Evolutionary conservation across 2,888 invertebrate genomes (phyloP), one percentile per base, ranked within the genome.

Genomic region (Helleia helle): DNA sequence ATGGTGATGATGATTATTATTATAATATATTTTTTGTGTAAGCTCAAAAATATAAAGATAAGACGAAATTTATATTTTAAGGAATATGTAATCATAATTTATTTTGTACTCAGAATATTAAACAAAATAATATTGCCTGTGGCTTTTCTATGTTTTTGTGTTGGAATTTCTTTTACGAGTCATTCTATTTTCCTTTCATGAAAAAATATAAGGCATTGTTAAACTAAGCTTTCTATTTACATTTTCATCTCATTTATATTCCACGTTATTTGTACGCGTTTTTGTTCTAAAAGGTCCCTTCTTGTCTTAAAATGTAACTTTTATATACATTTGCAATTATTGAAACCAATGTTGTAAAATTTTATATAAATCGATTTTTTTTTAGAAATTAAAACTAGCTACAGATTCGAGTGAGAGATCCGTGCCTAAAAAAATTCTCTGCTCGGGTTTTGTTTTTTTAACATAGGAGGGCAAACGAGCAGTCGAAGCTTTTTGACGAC

Each of bases 201-300:
- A 34, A 34, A 34, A 34, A 34, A 34, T 17, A 31, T 12, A 34
- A 22, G 34, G 12, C 34, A 22, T 34, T 34, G 34, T 34, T 34
- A 34, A 34, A 34, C 34, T 34, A 34, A 34, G 34, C 34, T 34
- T 34, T 34, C 34, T 34, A 34, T 34, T 34, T 34, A 34, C 34
- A 34, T 34, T 34, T 34, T 34, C 34, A 34, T 22, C 34, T 34
- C 34, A 34, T 34, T 34, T 34, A 34, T 34, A 34, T 34, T 12
- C 34, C 22, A 34, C 34, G 34, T 22, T 34, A 34, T 34, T 34
- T 34, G 34, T 34, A 22, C 22, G 18, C 18, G 12, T 34, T n/a
- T 34, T 34, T 34, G 34, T 34, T 18, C 34, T 34, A 34, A 34
- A 34, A 34, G 18, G 12, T 18, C 12, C 17, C 18, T 7, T 9